Evolutionary conservation across 2,888 invertebrate genomes (phyloP).

Genomic region (Tetramorium bicarinatum): DNA sequence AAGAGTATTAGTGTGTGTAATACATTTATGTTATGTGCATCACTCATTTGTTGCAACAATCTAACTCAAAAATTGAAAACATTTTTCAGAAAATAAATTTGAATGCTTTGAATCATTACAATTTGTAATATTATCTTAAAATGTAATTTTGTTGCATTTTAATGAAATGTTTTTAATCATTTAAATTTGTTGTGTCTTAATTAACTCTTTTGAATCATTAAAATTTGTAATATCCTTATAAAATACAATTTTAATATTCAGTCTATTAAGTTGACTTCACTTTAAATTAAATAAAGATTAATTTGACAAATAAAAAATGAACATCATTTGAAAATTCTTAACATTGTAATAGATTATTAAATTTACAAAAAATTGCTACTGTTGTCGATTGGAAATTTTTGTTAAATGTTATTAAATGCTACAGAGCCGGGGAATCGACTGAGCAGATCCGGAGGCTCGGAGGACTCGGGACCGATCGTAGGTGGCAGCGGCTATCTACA

Average conservation of each 20-base stretch:
- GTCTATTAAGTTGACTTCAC: not conserved
- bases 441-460: conserved; percentile 84
- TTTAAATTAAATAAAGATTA: too few relatives aligned
- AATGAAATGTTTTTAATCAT: too few relatives aligned
- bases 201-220: too few relatives aligned
- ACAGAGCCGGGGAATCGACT: conserved; percentile 80
- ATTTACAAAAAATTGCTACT: not conserved
- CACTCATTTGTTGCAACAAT: too few relatives aligned
- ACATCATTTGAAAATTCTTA: not conserved
- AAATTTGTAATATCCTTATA: too few relatives aligned
- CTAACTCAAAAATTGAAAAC: too few relatives aligned
- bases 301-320: not conserved
- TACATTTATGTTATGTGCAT: not conserved
- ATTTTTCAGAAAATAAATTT: too few relatives aligned
- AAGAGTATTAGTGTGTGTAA: conserved; percentile 28
- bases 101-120: too few relatives aligned
- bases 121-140: too few relatives aligned
- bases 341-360: not conserved
- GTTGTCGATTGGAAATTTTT: not conserved
- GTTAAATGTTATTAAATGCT: conserved; percentile 32
- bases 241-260: too few relatives aligned
- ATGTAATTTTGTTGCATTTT: not conserved
- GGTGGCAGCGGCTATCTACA: conserved; percentile 72
- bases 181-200: too few relatives aligned
- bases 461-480: conserved; percentile 73